Base-by-base conservation (phyloP, 2,113 vertebrate genomes). In the Oreamnos americanus region DNA sequence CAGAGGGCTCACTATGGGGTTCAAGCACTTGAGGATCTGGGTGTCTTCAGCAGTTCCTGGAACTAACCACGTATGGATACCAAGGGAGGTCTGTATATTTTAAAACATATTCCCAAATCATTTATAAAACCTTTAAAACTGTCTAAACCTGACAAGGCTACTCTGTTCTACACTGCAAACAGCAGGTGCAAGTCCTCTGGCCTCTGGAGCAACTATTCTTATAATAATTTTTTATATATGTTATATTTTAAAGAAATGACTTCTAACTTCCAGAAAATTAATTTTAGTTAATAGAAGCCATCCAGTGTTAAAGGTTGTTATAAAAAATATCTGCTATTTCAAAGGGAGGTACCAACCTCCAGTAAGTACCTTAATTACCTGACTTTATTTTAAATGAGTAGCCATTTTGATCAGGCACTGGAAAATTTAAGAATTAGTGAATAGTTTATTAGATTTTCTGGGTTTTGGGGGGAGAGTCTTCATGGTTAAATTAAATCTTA, bases 351-450 rank as follows among this genome's bases (percentile, higher is more conserved):
- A 94, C n/a, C 64, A 83, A 45, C 3, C 60, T 97, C 53, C 33
- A 76, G 6, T n/a, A 87, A 92, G 51, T 60, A 83, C 14, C 43
- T 82, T 91, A 84, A 83, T 36, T 79, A 96, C 10, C 11, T 71
- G 58, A 92, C 33, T 92, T 96, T 26, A 85, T 93, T 92, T 95
- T 53, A 62, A 43, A 62, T 92, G 49, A 71, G 25, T 45, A 47
- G 49, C 11, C 45, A 47, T 83, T 96, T 74, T 88, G 47, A 71
- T 85, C 43, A 96, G 86, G 17, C 23, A 39, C n/a, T 82, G 30
- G 62, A 96, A 19, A 89, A 93, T 89, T 83, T 87, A 95, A 96
- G 81, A 90, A 95, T 67, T 43, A 96, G 25, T 96, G 71, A 96
- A 76, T 51, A 51, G 19, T 64, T 95, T 36, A 92, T 67, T 88